A percentile compares a stretch with the other conserved stretches of the same genome.
Conservation (phyloP, 1,140 invertebrate species). For the Schlechtendalia chinensis region DNA sequence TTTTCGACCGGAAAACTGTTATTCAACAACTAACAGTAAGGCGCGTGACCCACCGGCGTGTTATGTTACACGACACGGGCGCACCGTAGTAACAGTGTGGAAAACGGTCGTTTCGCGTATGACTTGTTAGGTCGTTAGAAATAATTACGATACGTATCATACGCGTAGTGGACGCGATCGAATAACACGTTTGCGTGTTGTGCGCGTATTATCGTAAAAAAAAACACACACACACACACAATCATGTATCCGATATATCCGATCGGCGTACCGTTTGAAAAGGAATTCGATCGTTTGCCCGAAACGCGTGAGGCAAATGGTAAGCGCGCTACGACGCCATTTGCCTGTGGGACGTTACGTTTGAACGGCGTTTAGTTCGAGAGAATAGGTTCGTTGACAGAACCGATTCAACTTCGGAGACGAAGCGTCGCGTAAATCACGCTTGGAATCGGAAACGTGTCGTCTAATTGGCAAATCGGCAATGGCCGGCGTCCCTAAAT, state of each 20-base stretch:
- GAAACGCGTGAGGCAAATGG: no score
- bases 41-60: no score
- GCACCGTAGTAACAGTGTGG: not conserved
- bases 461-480: constrained; percentile 37
- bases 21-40: constrained; percentile 2
- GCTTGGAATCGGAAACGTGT: not conserved
- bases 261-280: no score
- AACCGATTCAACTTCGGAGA: not conserved
- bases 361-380: not conserved
- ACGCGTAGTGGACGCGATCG: not conserved
- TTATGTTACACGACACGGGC: not conserved
- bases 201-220: not conserved
- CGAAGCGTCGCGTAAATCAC: not conserved
- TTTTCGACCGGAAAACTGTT: constrained; percentile 43
- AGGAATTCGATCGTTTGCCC: no score
- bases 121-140: not conserved
- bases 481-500: not conserved
- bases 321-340: no score
- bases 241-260: no score
- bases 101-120: constrained; percentile 18
- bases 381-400: not conserved
- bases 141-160: not conserved
- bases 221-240: no score
- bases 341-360: not conserved
- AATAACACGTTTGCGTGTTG: not conserved